Base-by-base conservation (phyloP, 2,888 invertebrate genomes). In the Lacanobia oleracea region DNA sequence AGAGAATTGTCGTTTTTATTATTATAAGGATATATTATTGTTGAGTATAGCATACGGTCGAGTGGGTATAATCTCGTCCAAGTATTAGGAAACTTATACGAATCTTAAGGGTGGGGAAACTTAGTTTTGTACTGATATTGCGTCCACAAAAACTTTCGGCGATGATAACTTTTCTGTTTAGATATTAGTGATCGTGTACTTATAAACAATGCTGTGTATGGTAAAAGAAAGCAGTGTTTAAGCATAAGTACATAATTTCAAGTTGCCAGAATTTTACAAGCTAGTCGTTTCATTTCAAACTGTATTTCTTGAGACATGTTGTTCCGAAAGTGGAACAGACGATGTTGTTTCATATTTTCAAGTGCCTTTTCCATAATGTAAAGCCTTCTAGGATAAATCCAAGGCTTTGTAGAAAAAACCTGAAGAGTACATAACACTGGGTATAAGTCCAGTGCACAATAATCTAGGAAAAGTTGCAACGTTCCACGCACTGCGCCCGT, bases 61-160 rank as follows among this genome's bases (percentile, higher is more conserved):
- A 93, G 92, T 91, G 91, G 86, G 88, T 89, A 91, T 94, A 95
- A 95, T 94, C 93, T 93, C 88, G 88, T 87, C 87, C 87, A 91
- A 91, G 94, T 95, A 95, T 95, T 95, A 95, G 90, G 92, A 95
- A 95, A 95, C 93, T 95, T 95, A 90, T 92, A 90, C 91, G 91
- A 93, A 93, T 94, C 91, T 92, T 92, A 92, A 91, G 93, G 91
- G 90, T 85, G 83, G 91, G 89, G 89, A 90, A 91, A 92, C 89
- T 90, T 90, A 93, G 88, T 94, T 93, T 85, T 82, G 86, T 90
- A 88, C 90, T 91, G 90, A 94, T 95, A 94, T 94, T 93, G 91
- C 92, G 90, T 92, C 90, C 90, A 90, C 91, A 90, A 89, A 91
- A 94, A 94, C 89, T 95, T 93, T 90, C 86, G 84, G 89, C 88